A percentile compares a stretch with the other conserved stretches of the same genome.
Conservation (phyloP, 2,113 vertebrate species). For the Philantomba maxwellii region DNA sequence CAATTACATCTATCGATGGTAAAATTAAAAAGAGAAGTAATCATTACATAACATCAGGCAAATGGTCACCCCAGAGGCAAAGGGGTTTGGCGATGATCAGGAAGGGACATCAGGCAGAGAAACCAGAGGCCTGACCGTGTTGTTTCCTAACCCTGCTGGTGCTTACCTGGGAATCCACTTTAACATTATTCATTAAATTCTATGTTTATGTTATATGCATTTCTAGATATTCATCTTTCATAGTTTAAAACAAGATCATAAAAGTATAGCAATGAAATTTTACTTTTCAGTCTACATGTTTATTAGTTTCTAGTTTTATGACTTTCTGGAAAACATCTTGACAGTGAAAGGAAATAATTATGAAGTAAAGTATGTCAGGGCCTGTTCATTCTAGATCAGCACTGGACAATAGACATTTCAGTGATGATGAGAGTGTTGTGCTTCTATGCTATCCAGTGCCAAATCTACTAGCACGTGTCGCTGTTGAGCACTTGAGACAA, state of each 20-base stretch:
- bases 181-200: neutral
- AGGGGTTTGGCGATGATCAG: neutral
- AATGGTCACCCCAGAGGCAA: neutral
- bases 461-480: neutral
- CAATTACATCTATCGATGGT: neutral
- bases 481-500: neutral
- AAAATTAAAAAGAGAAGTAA: neutral
- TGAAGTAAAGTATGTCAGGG: neutral
- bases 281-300: neutral
- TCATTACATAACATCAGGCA: neutral
- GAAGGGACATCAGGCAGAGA: neutral
- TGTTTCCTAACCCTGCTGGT: neutral
- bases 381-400: neutral
- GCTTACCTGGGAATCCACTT: neutral
- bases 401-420: neutral
- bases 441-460: neutral
- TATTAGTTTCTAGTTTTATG: neutral
- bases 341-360: neutral
- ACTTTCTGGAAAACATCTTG: neutral
- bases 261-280: neutral
- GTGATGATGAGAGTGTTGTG: neutral
- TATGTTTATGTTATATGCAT: neutral
- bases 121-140: neutral
- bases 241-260: neutral
- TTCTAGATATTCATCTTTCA: neutral